phyloP scores from a whole-genome alignment of 1,140 invertebrate genomes.

The Brachionus asplanchnoidis region DNA sequence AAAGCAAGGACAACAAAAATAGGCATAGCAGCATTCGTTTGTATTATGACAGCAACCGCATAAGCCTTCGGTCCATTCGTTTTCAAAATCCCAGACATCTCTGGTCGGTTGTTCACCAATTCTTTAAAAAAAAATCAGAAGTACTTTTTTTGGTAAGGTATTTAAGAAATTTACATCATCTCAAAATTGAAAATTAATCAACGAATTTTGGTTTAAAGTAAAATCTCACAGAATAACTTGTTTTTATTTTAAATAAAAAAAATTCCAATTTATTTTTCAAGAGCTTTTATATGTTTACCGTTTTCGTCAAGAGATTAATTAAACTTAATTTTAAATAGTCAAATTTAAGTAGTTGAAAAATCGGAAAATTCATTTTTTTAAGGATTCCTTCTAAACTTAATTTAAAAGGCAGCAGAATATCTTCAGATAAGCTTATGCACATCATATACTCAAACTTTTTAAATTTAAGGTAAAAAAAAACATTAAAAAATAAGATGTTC shows the following conservation, averaged over 20 bases:
- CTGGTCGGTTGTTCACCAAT: conserved; percentile 7
- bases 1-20: conserved; percentile 37
- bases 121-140: background rate
- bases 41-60: conserved; percentile 21
- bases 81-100: conserved; percentile 41
- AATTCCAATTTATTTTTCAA: background rate
- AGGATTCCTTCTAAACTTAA: background rate
- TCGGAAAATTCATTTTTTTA: background rate
- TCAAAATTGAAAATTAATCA: background rate
- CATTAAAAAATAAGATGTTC: background rate
- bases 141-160: background rate
- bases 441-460: background rate
- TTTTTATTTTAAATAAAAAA: background rate
- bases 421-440: background rate
- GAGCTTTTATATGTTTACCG: background rate
- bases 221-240: background rate
- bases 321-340: background rate
- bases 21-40: conserved; percentile 20
- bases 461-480: background rate
- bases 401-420: background rate
- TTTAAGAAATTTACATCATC: background rate
- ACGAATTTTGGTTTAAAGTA: background rate
- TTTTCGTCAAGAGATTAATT: background rate
- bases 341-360: background rate
- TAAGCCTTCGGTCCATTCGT: conserved; percentile 39